phyloP scores from a whole-genome alignment of 2,888 invertebrate genomes.

The Lasioglossum zephyrum region DNA sequence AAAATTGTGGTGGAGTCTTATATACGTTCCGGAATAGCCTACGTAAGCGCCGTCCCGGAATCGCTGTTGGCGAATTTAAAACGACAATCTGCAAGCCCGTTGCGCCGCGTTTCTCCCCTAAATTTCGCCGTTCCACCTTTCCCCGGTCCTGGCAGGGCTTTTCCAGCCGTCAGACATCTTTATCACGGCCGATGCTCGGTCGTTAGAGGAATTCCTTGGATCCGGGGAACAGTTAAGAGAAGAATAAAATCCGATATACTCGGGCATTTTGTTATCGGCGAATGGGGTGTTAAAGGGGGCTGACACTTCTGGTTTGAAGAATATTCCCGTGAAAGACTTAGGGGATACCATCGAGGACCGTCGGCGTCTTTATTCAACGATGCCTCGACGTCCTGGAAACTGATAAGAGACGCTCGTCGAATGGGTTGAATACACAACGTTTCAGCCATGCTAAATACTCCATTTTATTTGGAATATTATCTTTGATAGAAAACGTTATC shows the following conservation, averaged over 20 bases:
- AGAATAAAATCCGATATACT: constrained; percentile 33
- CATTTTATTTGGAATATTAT: no score
- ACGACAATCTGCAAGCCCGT: constrained; percentile 27
- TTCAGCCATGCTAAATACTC: not conserved
- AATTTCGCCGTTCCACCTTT: constrained; percentile 30
- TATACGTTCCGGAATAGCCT: constrained; percentile 1
- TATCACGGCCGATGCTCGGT: constrained; percentile 26
- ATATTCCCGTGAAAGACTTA: constrained; percentile 10
- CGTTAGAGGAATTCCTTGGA: constrained; percentile 26
- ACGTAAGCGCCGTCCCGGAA: not conserved
- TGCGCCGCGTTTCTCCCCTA: constrained; percentile 17
- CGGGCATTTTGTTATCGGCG: constrained; percentile 28
- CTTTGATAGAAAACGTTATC: no score
- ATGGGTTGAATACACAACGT: not conserved
- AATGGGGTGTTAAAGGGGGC: constrained; percentile 14
- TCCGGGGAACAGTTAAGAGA: constrained; percentile 8
- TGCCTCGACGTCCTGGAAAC: not conserved
- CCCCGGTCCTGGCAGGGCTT: constrained; percentile 18
- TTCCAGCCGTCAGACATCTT: constrained; percentile 36
- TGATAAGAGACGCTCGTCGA: not conserved
- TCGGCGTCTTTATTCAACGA: not conserved
- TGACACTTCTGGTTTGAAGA: constrained; percentile 6
- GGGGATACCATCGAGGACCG: not conserved
- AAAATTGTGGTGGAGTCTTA: not conserved
- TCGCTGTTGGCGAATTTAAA: constrained; percentile 17